Evolutionary conservation across 2,888 invertebrate genomes (phyloP), one percentile per base, ranked within the genome.

Genomic region (Mesorhabditis belari): DNA sequence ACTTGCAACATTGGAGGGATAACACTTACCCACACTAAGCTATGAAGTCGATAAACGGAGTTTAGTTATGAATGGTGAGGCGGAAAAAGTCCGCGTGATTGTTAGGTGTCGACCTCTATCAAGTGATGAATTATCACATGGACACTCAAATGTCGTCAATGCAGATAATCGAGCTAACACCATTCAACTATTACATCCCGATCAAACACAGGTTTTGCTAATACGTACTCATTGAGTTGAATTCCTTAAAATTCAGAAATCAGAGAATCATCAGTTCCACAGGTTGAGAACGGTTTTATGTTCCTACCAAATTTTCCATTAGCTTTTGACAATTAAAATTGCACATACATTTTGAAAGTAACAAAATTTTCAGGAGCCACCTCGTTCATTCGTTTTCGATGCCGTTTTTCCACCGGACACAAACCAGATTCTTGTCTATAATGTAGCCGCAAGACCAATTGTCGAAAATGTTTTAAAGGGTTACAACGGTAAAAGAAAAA

Each of bases 401-500:
- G 88, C 90, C 52, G 92, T 94, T 28, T 98, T 95, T 82, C 90
- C 89, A 56, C 87, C 87, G 21, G 87, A 88, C 71, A 90, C 92
- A 0, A 88, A 88, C 63, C 85, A 81, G 58, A 86, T 92, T 82
- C 94, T 95, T 83, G 87, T 99, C 58, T 98, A 98, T 84, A 90
- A 95, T 74, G 88, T 92, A 80, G 91, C 94, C 0, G 96, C 96
- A 0, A 87, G 92, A 57, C 95, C 95, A 0, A 93, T 99, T 70
- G 92, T 98, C 4, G 92, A 95, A 69, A 92, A 93, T 83, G 94
- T 95, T 3, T 85, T 98, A 6, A 89, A 85, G 70, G 95, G 96
- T 0, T 98, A 94, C 84, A 98, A 98, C 85, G 96, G 95, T 67
- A 90, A 89, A 60, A 50, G 24, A 28, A 3, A 49, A 23, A 21